Percentiles rank a stretch among this genome's conserved stretches.
These are phyloP conservation scores for Circaetus gallicus DNA, from an alignment of 2,113 vertebrate species.

Conservation along the genomic window DNA sequence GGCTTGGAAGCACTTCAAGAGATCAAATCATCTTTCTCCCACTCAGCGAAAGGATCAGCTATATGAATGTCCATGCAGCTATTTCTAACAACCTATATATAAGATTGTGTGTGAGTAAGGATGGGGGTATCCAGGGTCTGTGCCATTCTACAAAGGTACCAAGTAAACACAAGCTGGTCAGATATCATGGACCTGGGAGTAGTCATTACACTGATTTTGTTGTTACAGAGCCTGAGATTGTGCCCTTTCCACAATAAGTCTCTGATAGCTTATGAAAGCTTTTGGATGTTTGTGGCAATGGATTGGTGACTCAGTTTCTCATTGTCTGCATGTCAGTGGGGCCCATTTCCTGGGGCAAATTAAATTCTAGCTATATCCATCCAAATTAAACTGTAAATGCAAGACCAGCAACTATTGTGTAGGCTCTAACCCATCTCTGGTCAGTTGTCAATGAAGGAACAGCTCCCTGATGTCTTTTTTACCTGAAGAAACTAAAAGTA, in stretches of 20 bases:
- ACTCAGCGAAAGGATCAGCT: background rate
- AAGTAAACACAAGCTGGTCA: background rate
- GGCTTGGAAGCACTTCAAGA: background rate
- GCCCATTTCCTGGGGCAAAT: background rate
- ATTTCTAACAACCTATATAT: background rate
- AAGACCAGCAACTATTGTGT: background rate
- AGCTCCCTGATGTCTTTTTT: background rate
- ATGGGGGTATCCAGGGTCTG: background rate
- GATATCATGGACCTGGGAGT: background rate
- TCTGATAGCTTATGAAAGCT: background rate
- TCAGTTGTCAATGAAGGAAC: background rate
- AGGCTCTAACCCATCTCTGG: background rate
- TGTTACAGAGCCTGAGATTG: background rate
- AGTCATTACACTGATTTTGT: background rate
- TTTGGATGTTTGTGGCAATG: background rate
- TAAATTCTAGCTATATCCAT: background rate
- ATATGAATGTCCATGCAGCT: background rate
- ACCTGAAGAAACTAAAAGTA: constrained; percentile 45
- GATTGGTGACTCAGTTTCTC: background rate
- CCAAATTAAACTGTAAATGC: background rate
- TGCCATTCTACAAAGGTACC: background rate
- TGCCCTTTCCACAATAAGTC: background rate
- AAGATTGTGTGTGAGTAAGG: background rate
- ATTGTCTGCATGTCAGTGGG: background rate
- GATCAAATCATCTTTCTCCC: background rate